Evolutionary conservation across 2,113 vertebrate genomes (phyloP).

Genomic region (Epinephelus fuscoguttatus): DNA sequence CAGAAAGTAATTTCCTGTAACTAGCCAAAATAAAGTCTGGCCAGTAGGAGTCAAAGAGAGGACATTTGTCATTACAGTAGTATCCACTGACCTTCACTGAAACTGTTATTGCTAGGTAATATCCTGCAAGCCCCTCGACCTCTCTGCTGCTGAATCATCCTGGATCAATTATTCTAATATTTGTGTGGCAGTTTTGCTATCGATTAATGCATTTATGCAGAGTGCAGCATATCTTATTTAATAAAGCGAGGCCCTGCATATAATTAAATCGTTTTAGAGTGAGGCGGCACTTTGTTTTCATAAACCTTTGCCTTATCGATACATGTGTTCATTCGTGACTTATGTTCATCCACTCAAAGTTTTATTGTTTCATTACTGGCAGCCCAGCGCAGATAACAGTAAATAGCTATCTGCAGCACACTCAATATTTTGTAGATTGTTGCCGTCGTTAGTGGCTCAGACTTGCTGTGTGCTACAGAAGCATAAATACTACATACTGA

Average conservation of each 20-base stretch:
- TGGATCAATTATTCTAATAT: slow-evolving; percentile 82
- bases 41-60: slow-evolving; percentile 66
- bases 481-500: slow-evolving; percentile 17
- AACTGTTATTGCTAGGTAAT: slow-evolving; percentile 70
- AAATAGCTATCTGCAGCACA: slow-evolving; percentile 42
- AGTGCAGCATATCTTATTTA: slow-evolving; percentile 78
- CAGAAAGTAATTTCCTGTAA: slow-evolving; percentile 75
- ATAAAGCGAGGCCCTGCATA: slow-evolving; percentile 75
- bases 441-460: slow-evolving; percentile 1
- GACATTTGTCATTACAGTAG: slow-evolving; percentile 76
- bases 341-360: slow-evolving; percentile 48
- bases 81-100: slow-evolving; percentile 74
- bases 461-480: background rate
- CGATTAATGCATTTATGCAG: slow-evolving; percentile 78
- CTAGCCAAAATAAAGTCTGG: slow-evolving; percentile 76
- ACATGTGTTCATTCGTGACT: slow-evolving; percentile 62
- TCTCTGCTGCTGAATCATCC: slow-evolving; percentile 77
- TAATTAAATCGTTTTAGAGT: slow-evolving; percentile 70
- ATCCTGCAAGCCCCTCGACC: slow-evolving; percentile 62
- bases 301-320: slow-evolving; percentile 71
- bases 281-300: slow-evolving; percentile 69
- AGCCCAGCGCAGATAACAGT: slow-evolving; percentile 23
- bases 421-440: slow-evolving; percentile 36
- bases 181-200: slow-evolving; percentile 78
- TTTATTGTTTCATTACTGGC: slow-evolving; percentile 62